These are phyloP conservation scores for Ctenopoma kingsleyae DNA, from an alignment of 2,797 vertebrate species.

Conservation along the genomic window DNA sequence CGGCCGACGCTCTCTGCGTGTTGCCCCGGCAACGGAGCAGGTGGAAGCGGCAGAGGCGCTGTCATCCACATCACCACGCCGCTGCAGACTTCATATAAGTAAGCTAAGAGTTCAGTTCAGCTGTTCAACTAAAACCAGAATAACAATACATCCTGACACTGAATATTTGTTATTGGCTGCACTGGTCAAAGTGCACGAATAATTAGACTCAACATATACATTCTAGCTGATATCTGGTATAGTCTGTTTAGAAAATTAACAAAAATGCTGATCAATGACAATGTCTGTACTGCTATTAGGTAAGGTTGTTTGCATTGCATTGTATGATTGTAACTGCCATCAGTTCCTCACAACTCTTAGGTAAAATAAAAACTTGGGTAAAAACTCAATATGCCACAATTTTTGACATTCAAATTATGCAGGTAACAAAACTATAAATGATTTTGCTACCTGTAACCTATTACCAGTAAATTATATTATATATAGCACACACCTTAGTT, in stretches of 20 bases:
- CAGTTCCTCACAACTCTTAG: too few relatives aligned
- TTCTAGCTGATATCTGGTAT: too few relatives aligned
- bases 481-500: constrained; percentile 35
- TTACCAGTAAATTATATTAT: too few relatives aligned
- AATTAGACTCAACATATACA: not conserved
- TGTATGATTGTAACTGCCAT: too few relatives aligned
- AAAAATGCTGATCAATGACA: not conserved
- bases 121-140: not conserved
- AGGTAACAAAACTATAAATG: constrained; percentile 14
- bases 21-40: constrained; percentile 83
- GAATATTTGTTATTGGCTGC: not conserved
- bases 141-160: not conserved
- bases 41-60: constrained; percentile 47
- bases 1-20: constrained; percentile 79
- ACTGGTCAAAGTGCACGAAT: not conserved
- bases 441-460: constrained; percentile 19
- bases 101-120: not conserved
- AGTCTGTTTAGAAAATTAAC: not conserved
- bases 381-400: not conserved
- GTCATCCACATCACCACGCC: constrained; percentile 8
- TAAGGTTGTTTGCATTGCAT: too few relatives aligned
- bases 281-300: not conserved
- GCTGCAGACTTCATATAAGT: not conserved
- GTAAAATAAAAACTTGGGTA: too few relatives aligned
- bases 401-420: constrained; percentile 20